phyloP scores from a whole-genome alignment of 2,797 vertebrate genomes.

The Rhinichthys osculus region DNA sequence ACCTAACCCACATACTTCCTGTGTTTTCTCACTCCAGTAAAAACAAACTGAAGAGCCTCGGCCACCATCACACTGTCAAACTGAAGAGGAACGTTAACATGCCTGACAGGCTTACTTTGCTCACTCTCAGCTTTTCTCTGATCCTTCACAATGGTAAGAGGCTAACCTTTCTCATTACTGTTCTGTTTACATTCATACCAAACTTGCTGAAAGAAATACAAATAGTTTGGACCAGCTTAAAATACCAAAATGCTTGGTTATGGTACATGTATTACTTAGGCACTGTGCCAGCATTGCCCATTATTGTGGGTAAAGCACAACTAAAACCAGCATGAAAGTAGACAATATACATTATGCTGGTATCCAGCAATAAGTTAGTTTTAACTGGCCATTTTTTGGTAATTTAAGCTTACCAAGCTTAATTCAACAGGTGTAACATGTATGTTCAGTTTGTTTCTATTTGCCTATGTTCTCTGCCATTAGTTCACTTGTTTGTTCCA shows the following conservation, averaged over 20 bases:
- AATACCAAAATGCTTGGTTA: background rate
- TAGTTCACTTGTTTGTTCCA: background rate
- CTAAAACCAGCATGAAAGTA: background rate
- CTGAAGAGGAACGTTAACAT: conserved; percentile 34
- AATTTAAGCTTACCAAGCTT: background rate
- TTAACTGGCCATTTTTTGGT: background rate
- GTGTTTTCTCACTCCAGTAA: conserved; percentile 36
- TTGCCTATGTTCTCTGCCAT: background rate
- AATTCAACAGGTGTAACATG: background rate
- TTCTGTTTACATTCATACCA: background rate
- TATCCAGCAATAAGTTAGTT: background rate
- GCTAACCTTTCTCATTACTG: background rate
- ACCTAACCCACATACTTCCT: conserved; percentile 50
- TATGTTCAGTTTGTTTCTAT: background rate
- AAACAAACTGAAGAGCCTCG: background rate
- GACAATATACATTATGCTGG: background rate
- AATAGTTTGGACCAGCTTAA: background rate
- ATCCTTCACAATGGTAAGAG: conserved; percentile 55
- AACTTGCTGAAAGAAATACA: background rate
- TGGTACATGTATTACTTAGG: background rate
- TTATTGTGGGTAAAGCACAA: no score
- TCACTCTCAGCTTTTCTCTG: conserved; percentile 38
- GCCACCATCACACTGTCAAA: conserved; percentile 23
- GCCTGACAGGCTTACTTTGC: conserved; percentile 37
- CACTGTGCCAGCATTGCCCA: no score